Base-by-base conservation (phyloP, 2,797 vertebrate genomes). In the Clarias platycephalus region DNA sequence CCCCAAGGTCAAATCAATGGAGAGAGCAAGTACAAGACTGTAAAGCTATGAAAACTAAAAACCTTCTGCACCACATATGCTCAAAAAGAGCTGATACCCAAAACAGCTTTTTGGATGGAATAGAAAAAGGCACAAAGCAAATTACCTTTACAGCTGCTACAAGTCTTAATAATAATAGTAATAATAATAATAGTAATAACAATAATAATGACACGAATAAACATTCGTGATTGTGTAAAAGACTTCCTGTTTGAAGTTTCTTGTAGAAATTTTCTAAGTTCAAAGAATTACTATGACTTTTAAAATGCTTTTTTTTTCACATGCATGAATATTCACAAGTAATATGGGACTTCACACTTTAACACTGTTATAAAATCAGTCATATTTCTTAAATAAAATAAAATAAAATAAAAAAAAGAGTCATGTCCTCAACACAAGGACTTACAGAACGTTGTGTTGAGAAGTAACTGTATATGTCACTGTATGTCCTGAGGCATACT, bases 301-400 rank as follows among this genome's bases (percentile, higher is more conserved):
- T 86, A 86, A 88, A 89, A 83, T 57, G 28, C n/a, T 79, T 60
- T 64, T 81, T 53, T 67, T 81, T 53, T 67, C 53, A 85, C 89
- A 90, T 90, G 89, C 89, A 88, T 49, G 64, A 81, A 86, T 87
- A 87, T 84, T 86, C 26, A 81, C 75, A 83, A 76, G 34, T 85
- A 88, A 82, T 85, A 85, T 75, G 80, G 82, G 75, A 86, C 66
- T 85, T 76, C 53, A 79, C 83, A 63, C n/a, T 72, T 67, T 66
- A 88, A 90, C 87, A 87, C 87, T 85, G 81, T 84, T 82, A 77
- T 66, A 86, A 84, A 88, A 88, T 83, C 64, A 72, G 62, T 77
- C 53, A 66, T 31, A 55, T 74, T 58, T 72, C n/a, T n/a, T 28
- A 64, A 64, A 13, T 6, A 67, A 67, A 60, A 60, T 8, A 37